Evolutionary conservation across 2,113 vertebrate species (phyloP).

Genomic region (Acrocephalus kingi): DNA sequence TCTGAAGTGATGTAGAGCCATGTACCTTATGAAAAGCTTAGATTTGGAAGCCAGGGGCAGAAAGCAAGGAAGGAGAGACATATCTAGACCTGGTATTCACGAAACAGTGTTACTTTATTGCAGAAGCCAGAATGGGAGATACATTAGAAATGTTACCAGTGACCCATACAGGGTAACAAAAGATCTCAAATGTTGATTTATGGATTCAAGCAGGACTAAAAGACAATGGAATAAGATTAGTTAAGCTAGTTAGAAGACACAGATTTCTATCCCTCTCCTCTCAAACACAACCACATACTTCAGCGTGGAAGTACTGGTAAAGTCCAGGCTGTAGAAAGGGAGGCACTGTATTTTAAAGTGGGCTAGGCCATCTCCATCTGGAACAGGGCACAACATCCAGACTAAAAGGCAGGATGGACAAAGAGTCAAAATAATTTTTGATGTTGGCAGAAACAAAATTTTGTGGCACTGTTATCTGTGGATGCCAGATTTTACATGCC

Average conservation of each 20-base stretch:
- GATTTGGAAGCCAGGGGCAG: not conserved
- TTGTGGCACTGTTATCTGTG: not conserved
- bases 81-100: conserved; percentile 4
- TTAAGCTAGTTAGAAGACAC: conserved; percentile 1
- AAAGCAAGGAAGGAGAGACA: conserved; percentile 41
- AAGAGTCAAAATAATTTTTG: not conserved
- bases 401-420: not conserved
- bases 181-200: not conserved
- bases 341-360: not conserved
- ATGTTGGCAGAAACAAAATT: not conserved
- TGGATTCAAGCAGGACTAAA: not conserved
- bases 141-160: not conserved
- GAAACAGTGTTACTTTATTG: not conserved
- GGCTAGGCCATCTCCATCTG: not conserved
- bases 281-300: not conserved
- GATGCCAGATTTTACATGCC: not conserved
- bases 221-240: conserved; percentile 3
- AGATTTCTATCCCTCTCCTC: not conserved
- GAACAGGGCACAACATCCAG: not conserved
- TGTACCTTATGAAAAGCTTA: not conserved
- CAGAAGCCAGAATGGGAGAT: not conserved
- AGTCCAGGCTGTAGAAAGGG: not conserved
- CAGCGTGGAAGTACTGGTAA: not conserved
- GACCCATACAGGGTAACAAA: not conserved
- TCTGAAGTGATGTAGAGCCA: not conserved